Conservation (phyloP, 2,888 invertebrate species). For the Amorpha juglandis region DNA sequence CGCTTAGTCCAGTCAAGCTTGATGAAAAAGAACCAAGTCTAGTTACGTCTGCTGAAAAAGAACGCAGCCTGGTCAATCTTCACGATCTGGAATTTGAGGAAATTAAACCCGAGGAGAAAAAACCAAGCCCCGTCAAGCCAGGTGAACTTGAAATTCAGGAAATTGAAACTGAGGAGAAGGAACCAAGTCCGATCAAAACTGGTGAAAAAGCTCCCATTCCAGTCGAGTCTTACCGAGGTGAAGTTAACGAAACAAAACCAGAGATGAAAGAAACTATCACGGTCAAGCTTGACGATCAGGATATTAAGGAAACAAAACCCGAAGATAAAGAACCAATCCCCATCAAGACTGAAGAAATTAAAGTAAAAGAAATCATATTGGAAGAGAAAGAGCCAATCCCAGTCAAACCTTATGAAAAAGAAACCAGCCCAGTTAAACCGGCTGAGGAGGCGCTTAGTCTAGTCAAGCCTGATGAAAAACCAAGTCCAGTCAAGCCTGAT, state of each 20-base stretch:
- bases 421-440: background rate
- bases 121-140: background rate
- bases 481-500: constrained; percentile 11
- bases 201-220: constrained; percentile 28
- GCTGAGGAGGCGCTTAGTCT: constrained; percentile 25
- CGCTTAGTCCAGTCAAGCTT: too few relatives aligned
- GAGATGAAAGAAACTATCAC: too few relatives aligned
- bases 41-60: constrained; percentile 20
- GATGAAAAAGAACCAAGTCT: too few relatives aligned
- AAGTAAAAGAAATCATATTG: background rate
- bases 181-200: background rate
- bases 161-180: too few relatives aligned
- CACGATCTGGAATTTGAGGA: background rate
- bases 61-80: background rate
- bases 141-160: too few relatives aligned
- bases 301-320: background rate
- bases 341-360: too few relatives aligned
- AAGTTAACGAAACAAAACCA: background rate
- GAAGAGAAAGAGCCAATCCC: too few relatives aligned
- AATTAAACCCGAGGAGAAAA: constrained; percentile 12
- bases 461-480: background rate
- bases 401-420: too few relatives aligned
- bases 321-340: constrained; percentile 27
- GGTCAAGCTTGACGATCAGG: background rate
- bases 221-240: background rate